These are phyloP conservation scores for Eclectus roratus DNA, from an alignment of 2,113 vertebrate genomes.

Conservation along the genomic window DNA sequence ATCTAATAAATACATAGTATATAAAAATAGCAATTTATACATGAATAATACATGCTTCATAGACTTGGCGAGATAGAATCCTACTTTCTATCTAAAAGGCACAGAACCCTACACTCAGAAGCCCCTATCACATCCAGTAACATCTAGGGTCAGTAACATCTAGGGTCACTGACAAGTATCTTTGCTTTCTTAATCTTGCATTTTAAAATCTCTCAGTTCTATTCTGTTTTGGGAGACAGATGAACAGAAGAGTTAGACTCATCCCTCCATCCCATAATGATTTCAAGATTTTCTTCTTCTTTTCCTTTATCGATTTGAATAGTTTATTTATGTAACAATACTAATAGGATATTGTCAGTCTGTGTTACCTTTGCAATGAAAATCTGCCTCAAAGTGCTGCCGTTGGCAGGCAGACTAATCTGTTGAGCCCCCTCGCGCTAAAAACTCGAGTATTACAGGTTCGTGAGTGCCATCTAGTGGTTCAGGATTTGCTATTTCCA, in stretches of 20 bases:
- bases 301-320: neutral
- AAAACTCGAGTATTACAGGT: neutral
- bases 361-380: neutral
- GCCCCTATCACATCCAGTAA: neutral
- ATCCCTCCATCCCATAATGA: neutral
- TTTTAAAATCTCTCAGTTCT: neutral
- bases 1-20: neutral
- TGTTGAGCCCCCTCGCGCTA: neutral
- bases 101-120: neutral
- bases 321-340: neutral
- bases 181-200: neutral
- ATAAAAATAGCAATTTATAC: neutral
- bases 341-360: neutral
- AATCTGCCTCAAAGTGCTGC: neutral
- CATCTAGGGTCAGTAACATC: neutral
- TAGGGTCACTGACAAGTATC: neutral
- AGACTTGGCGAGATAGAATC: neutral
- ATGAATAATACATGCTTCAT: neutral
- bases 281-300: neutral
- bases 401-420: neutral
- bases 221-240: neutral
- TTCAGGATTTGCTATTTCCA: neutral
- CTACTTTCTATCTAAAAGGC: neutral
- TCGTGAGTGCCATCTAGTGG: constrained; percentile 46
- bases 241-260: neutral